Evolutionary conservation across 2,888 invertebrate species (phyloP).

Genomic region (Ligdia adustata): DNA sequence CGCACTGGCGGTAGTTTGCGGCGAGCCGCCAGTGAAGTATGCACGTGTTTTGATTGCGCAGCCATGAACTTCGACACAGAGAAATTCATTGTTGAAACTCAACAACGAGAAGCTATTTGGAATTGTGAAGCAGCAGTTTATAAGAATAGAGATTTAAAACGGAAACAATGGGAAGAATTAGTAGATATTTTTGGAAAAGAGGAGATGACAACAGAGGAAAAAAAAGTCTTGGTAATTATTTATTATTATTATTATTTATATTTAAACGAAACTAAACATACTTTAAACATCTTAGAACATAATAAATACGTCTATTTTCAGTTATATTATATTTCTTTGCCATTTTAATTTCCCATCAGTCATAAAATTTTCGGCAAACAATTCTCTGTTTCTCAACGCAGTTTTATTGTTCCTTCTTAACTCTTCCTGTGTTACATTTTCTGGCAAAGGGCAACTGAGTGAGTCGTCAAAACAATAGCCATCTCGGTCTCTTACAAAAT

Average conservation of each 20-base stretch:
- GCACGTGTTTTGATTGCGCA: conserved; percentile 17
- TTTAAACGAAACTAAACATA: too few relatives aligned
- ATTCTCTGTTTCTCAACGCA: conserved; percentile 35
- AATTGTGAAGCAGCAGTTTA: conserved; percentile 26
- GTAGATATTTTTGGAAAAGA: conserved; percentile 29
- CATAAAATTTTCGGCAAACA: conserved; percentile 37
- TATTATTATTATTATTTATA: conserved; percentile 19
- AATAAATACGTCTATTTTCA: conserved; percentile 28
- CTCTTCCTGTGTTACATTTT: conserved; percentile 26
- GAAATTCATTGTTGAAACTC: conserved; percentile 28
- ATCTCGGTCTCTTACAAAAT: conserved; percentile 36
- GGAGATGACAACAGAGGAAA: conserved; percentile 20
- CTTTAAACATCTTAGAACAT: conserved; percentile 26
- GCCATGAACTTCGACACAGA: conserved; percentile 30
- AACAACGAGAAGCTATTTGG: conserved; percentile 28
- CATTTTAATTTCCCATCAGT: conserved; percentile 28
- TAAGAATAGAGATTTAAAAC: conserved; percentile 28
- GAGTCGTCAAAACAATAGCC: conserved; percentile 38
- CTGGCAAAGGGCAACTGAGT: conserved; percentile 31
- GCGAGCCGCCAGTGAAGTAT: conserved; percentile 10
- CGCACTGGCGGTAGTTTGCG: conserved; percentile 25
- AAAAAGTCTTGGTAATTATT: conserved; percentile 25
- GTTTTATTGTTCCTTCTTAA: conserved; percentile 31
- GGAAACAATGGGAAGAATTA: conserved; percentile 30
- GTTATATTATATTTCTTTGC: conserved; percentile 28